These are phyloP conservation scores for Thysanoteuthis rhombus DNA, from an alignment of 2,888 invertebrate species.

Conservation along the genomic window DNA sequence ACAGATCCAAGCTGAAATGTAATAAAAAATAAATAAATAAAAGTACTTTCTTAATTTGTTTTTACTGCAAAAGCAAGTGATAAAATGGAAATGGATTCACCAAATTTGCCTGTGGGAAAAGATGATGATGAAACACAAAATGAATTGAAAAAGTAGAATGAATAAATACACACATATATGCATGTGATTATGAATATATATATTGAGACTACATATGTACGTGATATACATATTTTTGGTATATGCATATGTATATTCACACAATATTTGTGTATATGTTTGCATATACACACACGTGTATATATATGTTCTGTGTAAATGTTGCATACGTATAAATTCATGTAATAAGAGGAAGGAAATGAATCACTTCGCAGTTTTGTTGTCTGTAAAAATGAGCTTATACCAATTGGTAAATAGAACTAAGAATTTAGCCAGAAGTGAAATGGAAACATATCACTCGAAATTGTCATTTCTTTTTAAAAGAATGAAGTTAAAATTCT, in stretches of 20 bases:
- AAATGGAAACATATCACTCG: neutral
- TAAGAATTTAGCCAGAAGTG: neutral
- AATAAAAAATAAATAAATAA: neutral
- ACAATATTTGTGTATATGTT: neutral
- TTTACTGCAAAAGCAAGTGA: conserved; percentile 12
- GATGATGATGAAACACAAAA: neutral
- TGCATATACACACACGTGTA: neutral
- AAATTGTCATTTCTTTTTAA: neutral
- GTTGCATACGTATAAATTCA: neutral
- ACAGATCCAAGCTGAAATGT: neutral
- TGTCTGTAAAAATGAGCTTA: neutral
- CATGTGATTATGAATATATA: neutral
- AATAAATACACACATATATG: neutral
- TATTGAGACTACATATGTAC: neutral
- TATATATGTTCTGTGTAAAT: neutral
- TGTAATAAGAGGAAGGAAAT: neutral
- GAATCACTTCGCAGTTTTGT: neutral
- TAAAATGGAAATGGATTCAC: conserved; percentile 12
- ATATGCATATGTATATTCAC: neutral
- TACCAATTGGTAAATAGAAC: neutral
- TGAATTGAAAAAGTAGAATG: neutral
- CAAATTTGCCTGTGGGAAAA: neutral
- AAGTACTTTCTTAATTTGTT: neutral
- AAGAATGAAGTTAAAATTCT: neutral
- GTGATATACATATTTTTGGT: neutral